phyloP scores from a whole-genome alignment of 2,113 vertebrate genomes.

The Odontesthes bonariensis region DNA sequence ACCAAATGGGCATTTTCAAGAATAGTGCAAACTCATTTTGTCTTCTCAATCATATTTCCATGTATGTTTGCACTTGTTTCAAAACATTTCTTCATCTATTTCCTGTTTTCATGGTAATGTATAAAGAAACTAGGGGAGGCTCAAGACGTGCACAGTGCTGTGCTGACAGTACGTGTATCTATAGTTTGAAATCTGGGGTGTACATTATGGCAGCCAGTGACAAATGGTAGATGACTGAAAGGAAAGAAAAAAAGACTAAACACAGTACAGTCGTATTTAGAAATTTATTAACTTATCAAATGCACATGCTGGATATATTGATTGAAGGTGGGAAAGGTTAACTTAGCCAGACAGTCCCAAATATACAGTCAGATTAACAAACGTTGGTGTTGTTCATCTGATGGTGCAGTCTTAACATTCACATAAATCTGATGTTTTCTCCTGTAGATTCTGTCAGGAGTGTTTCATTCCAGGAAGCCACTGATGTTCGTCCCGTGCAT shows the following conservation, averaged over 20 bases:
- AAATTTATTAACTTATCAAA: constrained; percentile 63
- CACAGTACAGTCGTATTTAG: not conserved
- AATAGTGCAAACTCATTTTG: not conserved
- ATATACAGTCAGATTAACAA: not conserved
- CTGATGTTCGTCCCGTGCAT: not conserved
- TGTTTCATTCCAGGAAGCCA: not conserved
- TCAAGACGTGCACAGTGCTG: not conserved
- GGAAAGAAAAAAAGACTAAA: too few relatives aligned
- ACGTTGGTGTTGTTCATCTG: too few relatives aligned
- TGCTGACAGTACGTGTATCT: not conserved
- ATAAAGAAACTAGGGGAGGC: too few relatives aligned
- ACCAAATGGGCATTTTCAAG: not conserved
- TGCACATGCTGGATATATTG: constrained; percentile 36
- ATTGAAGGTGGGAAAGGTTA: constrained; percentile 14
- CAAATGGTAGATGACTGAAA: too few relatives aligned
- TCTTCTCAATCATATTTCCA: too few relatives aligned
- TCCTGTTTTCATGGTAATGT: too few relatives aligned
- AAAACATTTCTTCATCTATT: not conserved
- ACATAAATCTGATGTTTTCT: too few relatives aligned
- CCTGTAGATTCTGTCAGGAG: not conserved
- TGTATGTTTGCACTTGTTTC: not conserved
- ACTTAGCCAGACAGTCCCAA: not conserved
- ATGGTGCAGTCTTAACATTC: not conserved
- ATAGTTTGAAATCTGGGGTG: too few relatives aligned
- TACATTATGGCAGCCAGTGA: too few relatives aligned